Percentiles rank a stretch among this genome's conserved stretches.
phyloP scores from a whole-genome alignment of 2,113 vertebrate species.

The Hystrix brachyura region DNA sequence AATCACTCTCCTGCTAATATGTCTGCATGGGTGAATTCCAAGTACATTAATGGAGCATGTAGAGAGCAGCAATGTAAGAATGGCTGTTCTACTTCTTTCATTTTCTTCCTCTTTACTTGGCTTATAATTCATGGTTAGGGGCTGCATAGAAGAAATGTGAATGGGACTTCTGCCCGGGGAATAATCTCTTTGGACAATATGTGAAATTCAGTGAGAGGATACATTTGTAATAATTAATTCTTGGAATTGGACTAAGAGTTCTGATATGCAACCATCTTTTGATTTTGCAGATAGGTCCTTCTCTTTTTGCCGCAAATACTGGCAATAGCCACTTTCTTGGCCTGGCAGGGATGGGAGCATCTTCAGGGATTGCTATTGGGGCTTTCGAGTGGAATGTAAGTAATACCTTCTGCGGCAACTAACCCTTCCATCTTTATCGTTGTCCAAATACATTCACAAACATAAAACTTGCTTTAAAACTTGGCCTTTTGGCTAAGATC shows the following conservation, averaged over 20 bases:
- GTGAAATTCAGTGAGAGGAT: not conserved
- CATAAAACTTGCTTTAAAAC: not conserved
- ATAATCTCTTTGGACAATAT: not conserved
- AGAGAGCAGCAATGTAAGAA: not conserved
- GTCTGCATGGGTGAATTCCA: not conserved
- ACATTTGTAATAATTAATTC: not conserved
- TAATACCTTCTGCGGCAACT: not conserved
- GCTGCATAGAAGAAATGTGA: not conserved
- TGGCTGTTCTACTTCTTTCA: not conserved
- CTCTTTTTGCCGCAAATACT: constrained; percentile 95
- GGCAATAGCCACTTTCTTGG: constrained; percentile 95
- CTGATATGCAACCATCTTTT: constrained; percentile 29
- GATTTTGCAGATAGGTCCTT: constrained; percentile 93
- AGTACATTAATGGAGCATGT: not conserved
- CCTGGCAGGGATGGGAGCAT: constrained; percentile 92
- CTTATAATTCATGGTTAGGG: not conserved
- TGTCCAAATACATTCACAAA: not conserved
- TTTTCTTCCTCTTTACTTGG: not conserved
- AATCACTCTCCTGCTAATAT: not conserved
- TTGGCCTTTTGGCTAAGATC: too few species aligned
- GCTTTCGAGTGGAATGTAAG: constrained; percentile 97
- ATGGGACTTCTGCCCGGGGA: not conserved
- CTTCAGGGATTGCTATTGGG: constrained; percentile 92
- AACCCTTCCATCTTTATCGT: not conserved
- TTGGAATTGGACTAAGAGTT: not conserved